Evolutionary conservation across 2,113 vertebrate species (phyloP).

Genomic region (Bos indicus): DNA sequence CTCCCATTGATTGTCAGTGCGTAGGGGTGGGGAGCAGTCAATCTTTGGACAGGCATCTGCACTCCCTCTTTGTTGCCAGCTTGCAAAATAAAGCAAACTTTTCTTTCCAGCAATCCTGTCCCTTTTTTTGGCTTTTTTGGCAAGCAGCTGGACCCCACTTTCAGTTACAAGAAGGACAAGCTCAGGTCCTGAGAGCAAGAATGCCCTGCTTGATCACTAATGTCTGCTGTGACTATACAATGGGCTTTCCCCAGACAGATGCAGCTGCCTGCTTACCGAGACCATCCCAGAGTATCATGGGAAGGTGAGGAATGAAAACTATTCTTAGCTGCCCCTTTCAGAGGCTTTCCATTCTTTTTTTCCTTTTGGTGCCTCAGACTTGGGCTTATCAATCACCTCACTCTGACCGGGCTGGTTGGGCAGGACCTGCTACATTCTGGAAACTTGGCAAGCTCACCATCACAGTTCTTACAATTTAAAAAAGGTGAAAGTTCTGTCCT

Average conservation of each 20-base stretch:
- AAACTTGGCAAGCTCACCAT: neutral
- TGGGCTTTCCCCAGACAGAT: neutral
- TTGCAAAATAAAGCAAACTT: neutral
- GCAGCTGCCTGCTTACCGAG: neutral
- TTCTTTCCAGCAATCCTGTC: neutral
- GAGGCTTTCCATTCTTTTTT: neutral
- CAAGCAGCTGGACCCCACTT: neutral
- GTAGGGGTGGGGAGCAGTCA: neutral
- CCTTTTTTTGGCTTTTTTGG: neutral
- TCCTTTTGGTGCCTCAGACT: neutral
- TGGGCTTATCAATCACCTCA: neutral
- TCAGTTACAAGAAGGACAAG: neutral
- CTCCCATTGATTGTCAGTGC: neutral
- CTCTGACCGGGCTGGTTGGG: conserved; percentile 9
- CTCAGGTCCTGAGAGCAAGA: neutral
- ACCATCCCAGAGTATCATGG: neutral
- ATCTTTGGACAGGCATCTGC: neutral
- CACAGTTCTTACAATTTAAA: neutral
- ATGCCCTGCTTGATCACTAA: neutral
- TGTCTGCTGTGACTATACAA: neutral
- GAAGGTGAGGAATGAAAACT: neutral
- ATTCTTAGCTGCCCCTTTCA: neutral
- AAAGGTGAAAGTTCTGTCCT: neutral
- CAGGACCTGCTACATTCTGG: conserved; percentile 28
- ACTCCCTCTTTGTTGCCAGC: neutral